A percentile compares a stretch with the other conserved stretches of the same genome.
These are phyloP conservation scores for Diloba caeruleocephala DNA, from an alignment of 2,888 invertebrate genomes.

Conservation along the genomic window DNA sequence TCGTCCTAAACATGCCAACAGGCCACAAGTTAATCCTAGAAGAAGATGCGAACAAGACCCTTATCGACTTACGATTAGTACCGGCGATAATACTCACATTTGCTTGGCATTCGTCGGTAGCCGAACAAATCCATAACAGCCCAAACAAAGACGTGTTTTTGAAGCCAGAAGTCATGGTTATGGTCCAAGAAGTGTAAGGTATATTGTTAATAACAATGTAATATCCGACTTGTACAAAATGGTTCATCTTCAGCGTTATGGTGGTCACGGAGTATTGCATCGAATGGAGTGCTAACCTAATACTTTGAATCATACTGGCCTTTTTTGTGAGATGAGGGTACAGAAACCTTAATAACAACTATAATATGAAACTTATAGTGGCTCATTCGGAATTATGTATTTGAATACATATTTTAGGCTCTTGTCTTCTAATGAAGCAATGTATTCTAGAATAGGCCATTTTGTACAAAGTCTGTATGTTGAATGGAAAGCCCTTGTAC, in stretches of 20 bases:
- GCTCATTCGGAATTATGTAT: no score
- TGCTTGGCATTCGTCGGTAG: slow-evolving; percentile 89
- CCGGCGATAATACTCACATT: slow-evolving; percentile 95
- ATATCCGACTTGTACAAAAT: slow-evolving; percentile 29
- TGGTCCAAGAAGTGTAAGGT: slow-evolving; percentile 89
- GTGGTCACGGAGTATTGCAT: no score
- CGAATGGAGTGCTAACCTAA: slow-evolving; percentile 16
- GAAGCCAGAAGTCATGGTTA: slow-evolving; percentile 93
- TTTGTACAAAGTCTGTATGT: slow-evolving; percentile 21
- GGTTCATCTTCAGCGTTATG: slow-evolving; percentile 2
- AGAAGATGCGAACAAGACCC: slow-evolving; percentile 91
- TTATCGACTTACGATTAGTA: slow-evolving; percentile 94
- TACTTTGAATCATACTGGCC: no score
- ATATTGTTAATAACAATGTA: slow-evolving; percentile 33
- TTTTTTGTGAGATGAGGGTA: no score
- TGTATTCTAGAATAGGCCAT: slow-evolving; percentile 19
- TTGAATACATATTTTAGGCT: no score
- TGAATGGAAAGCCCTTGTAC: slow-evolving; percentile 13
- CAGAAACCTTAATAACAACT: no score
- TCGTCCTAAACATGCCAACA: slow-evolving; percentile 91
- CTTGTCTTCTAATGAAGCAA: no score
- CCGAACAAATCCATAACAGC: slow-evolving; percentile 84
- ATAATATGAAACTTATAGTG: no score
- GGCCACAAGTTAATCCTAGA: slow-evolving; percentile 91
- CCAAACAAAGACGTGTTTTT: slow-evolving; percentile 90